These are phyloP conservation scores for Caenorhabditis sp. DNA, from an alignment of 2,888 invertebrate species.

Conservation along the genomic window DNA sequence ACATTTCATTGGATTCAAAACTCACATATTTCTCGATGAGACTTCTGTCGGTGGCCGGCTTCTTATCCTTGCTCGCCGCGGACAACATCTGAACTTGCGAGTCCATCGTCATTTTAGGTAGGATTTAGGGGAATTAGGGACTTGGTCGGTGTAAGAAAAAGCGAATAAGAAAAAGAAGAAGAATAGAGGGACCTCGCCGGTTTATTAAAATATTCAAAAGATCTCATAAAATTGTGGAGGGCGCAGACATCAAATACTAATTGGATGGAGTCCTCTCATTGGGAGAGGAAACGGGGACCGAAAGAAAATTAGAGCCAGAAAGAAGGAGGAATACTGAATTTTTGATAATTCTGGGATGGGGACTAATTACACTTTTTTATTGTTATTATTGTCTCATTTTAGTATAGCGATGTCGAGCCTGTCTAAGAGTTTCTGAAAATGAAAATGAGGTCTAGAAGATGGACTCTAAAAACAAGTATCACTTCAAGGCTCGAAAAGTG, in stretches of 20 bases:
- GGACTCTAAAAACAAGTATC: too few relatives aligned
- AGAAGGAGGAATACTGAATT: slow-evolving; percentile 1
- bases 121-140: not conserved
- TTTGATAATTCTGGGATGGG: slow-evolving; percentile 9
- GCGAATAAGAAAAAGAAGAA: slow-evolving; percentile 4
- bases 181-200: not conserved
- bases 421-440: too few relatives aligned
- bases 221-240: slow-evolving; percentile 44
- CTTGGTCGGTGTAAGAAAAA: not conserved
- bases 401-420: too few relatives aligned
- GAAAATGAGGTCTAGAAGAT: too few relatives aligned
- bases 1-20: not conserved
- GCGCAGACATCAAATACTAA: slow-evolving; percentile 52
- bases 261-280: slow-evolving; percentile 14
- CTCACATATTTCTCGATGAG: slow-evolving; percentile 57
- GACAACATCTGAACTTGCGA: slow-evolving; percentile 48
- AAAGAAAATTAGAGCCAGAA: not conserved
- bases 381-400: not conserved
- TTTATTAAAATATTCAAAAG: slow-evolving; percentile 50
- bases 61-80: slow-evolving; percentile 50
- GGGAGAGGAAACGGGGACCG: slow-evolving; percentile 2
- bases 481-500: too few relatives aligned
- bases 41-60: slow-evolving; percentile 14
- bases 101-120: slow-evolving; percentile 16
- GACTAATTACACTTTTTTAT: slow-evolving; percentile 1